Evolutionary conservation across 2,113 vertebrate genomes (phyloP).

Genomic region (Dipodomys spectabilis): DNA sequence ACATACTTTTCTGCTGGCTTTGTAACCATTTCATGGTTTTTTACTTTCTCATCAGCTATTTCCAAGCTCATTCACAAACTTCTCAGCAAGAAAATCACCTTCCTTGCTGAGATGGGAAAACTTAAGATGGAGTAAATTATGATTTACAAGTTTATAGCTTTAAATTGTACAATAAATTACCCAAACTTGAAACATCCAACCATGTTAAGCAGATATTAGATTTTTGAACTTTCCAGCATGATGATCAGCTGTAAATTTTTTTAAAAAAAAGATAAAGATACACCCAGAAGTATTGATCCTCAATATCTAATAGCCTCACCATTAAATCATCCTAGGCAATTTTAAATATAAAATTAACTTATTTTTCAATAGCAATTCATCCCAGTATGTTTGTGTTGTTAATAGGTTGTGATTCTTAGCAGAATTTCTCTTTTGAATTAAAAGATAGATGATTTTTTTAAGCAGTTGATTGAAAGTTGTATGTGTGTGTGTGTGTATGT

Average conservation of each 20-base stretch:
- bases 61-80: constrained; percentile 58
- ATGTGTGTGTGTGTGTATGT: too few species aligned
- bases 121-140: background rate
- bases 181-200: constrained; percentile 46
- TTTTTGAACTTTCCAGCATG: constrained; percentile 47
- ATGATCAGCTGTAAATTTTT: constrained; percentile 41
- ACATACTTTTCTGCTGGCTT: constrained; percentile 60
- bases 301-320: background rate
- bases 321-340: background rate
- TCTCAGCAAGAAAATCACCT: constrained; percentile 60
- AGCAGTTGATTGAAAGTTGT: constrained; percentile 75
- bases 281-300: constrained; percentile 36
- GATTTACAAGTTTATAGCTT: constrained; percentile 52
- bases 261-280: background rate
- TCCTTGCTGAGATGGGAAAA: background rate
- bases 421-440: constrained; percentile 64
- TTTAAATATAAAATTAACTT: constrained; percentile 34
- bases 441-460: constrained; percentile 68
- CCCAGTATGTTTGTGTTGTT: background rate
- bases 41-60: constrained; percentile 55
- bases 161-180: constrained; percentile 56
- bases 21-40: constrained; percentile 48
- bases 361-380: constrained; percentile 21
- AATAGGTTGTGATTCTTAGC: constrained; percentile 57
- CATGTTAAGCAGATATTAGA: constrained; percentile 65